These are phyloP conservation scores for Onychomys torridus DNA, from an alignment of 2,797 vertebrate species.

Conservation along the genomic window DNA sequence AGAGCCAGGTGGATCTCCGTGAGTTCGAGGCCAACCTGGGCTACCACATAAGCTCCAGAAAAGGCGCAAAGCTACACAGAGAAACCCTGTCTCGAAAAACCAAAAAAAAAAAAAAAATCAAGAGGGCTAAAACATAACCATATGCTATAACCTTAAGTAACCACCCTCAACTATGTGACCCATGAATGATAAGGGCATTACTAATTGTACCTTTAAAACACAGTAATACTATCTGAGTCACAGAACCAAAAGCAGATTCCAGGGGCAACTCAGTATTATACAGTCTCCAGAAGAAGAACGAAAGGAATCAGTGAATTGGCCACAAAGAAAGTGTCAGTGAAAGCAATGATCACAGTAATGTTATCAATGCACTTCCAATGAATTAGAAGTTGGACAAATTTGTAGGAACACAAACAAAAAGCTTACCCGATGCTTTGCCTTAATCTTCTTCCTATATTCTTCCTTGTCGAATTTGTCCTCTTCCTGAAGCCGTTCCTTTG, in stretches of 20 bases:
- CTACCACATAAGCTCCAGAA: too few relatives aligned
- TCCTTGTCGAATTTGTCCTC: constrained; percentile 97
- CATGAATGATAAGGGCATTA: neutral
- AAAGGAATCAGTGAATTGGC: neutral
- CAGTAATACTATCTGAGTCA: neutral
- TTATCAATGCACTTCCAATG: neutral
- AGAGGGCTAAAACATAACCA: neutral
- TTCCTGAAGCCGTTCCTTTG: constrained; percentile 91
- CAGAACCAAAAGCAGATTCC: constrained; percentile 10
- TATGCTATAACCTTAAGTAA: neutral
- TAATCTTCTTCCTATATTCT: constrained; percentile 95
- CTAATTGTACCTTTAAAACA: neutral
- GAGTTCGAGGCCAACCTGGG: too few relatives aligned
- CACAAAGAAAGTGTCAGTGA: neutral
- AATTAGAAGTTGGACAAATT: neutral
- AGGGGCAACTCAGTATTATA: neutral
- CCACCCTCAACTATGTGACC: neutral
- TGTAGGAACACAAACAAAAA: neutral
- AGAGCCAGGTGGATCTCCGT: too few relatives aligned
- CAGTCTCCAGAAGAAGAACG: neutral
- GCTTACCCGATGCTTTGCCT: constrained; percentile 95
- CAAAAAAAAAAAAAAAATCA: too few relatives aligned
- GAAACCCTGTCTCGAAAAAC: too few relatives aligned
- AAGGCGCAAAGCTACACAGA: too few relatives aligned
- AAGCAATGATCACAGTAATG: neutral